These are phyloP conservation scores for Aphyosemion australe DNA, from an alignment of 2,113 vertebrate species.

Conservation along the genomic window DNA sequence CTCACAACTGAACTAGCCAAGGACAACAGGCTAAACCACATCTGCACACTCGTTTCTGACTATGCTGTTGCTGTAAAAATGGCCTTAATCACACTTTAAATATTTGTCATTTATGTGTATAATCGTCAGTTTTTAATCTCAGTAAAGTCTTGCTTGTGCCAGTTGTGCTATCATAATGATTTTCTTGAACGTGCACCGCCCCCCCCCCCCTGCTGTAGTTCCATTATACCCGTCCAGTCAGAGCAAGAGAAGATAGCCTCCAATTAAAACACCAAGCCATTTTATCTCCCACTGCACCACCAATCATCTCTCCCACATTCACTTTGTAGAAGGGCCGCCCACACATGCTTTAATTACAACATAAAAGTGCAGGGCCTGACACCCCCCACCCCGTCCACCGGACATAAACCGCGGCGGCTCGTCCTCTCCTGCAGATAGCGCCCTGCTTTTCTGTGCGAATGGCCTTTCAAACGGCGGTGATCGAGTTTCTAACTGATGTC, in stretches of 20 bases:
- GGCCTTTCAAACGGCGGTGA: conserved; percentile 31
- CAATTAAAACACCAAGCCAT: conserved; percentile 31
- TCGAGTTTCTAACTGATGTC: conserved; percentile 38
- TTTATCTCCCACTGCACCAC: conserved; percentile 12
- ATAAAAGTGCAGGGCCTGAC: conserved; percentile 25
- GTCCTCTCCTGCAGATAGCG: conserved; percentile 1
- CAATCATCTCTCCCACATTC: conserved; percentile 21
- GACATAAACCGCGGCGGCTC: conserved; percentile 21
- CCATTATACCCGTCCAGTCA: not conserved
- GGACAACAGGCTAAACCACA: not conserved
- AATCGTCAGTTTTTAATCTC: not conserved
- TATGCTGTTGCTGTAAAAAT: not conserved
- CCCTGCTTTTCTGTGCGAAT: conserved; percentile 1
- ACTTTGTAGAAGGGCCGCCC: not conserved
- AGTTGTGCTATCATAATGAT: not conserved
- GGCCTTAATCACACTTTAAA: not conserved
- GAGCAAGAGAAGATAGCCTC: conserved; percentile 13
- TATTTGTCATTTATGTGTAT: not conserved
- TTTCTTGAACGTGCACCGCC: not conserved
- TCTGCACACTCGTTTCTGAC: not conserved
- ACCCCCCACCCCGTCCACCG: not conserved
- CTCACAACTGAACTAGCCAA: too few relatives aligned
- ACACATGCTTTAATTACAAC: conserved; percentile 36
- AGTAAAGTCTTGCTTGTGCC: not conserved
- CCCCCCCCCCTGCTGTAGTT: not conserved